These are phyloP conservation scores for Eueremaeus valkanovi DNA, from an alignment of 2,888 invertebrate species.

Conservation along the genomic window DNA sequence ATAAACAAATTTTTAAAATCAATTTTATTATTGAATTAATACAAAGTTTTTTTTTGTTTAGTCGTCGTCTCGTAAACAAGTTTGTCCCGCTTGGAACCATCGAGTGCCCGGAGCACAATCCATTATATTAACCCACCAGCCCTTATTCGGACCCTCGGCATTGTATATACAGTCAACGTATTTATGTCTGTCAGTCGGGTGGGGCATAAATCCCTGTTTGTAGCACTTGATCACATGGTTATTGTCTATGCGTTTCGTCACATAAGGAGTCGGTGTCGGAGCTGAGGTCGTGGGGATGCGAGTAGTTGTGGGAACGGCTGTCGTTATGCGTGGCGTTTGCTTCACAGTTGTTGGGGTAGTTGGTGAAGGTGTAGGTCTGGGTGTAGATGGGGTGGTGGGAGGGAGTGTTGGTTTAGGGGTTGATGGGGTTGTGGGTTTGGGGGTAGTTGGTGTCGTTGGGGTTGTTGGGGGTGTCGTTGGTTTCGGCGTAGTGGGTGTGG, in stretches of 20 bases:
- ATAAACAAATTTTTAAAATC: too few relatives aligned
- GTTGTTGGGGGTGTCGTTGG: constrained; percentile 8
- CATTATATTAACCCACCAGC: constrained; percentile 15
- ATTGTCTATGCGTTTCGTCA: too few relatives aligned
- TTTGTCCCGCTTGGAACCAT: too few relatives aligned
- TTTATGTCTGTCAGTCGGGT: constrained; percentile 1
- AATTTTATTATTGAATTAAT: too few relatives aligned
- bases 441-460: neutral
- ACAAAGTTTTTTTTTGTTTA: too few relatives aligned
- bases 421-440: too few relatives aligned
- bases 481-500: neutral
- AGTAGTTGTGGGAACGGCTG: neutral
- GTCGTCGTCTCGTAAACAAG: too few relatives aligned
- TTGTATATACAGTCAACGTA: neutral
- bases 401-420: neutral
- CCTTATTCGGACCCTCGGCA: neutral
- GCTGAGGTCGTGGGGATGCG: neutral
- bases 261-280: constrained; percentile 14
- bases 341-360: neutral
- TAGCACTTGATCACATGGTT: neutral
- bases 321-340: neutral
- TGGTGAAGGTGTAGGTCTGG: neutral
- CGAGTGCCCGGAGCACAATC: neutral
- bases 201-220: neutral
- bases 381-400: neutral